phyloP scores from a whole-genome alignment of 2,888 invertebrate genomes.

The Biston stratarius region DNA sequence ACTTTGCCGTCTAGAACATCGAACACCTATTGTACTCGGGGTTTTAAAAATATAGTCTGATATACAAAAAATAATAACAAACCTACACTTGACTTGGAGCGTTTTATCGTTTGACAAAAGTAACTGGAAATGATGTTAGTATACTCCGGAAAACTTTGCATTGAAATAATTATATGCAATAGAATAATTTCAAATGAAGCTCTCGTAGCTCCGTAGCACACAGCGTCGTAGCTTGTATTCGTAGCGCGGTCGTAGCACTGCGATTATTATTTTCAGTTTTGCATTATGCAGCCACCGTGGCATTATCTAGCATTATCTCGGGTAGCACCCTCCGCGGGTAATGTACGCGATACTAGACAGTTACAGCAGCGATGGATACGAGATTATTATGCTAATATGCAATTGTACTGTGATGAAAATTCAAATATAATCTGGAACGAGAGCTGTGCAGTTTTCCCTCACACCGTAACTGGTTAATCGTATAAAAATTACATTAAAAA shows the following conservation, averaged over 20 bases:
- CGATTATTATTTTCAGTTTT: constrained; percentile 11
- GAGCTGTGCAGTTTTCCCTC: not conserved
- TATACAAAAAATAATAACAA: no score
- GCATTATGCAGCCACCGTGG: not conserved
- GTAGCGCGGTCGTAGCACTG: constrained; percentile 25
- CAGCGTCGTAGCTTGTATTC: constrained; percentile 35
- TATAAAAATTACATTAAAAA: no score
- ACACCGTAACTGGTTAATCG: not conserved
- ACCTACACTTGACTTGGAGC: no score
- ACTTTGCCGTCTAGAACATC: no score
- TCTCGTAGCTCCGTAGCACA: constrained; percentile 28
- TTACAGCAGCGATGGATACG: not conserved
- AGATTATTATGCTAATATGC: constrained; percentile 2
- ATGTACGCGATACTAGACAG: not conserved
- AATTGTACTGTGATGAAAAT: not conserved
- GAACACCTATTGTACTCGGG: no score
- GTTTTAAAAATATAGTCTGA: no score
- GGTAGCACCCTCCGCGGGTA: not conserved
- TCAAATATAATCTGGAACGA: not conserved
- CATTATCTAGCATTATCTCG: not conserved
- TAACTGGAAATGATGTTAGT: constrained; percentile 3
- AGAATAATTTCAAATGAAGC: constrained; percentile 30
- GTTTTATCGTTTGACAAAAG: constrained; percentile 1
- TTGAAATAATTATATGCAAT: constrained; percentile 31
- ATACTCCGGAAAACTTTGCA: constrained; percentile 22